Base-by-base conservation (phyloP, 2,797 vertebrate species). In the Semaprochilodus insignis region DNA sequence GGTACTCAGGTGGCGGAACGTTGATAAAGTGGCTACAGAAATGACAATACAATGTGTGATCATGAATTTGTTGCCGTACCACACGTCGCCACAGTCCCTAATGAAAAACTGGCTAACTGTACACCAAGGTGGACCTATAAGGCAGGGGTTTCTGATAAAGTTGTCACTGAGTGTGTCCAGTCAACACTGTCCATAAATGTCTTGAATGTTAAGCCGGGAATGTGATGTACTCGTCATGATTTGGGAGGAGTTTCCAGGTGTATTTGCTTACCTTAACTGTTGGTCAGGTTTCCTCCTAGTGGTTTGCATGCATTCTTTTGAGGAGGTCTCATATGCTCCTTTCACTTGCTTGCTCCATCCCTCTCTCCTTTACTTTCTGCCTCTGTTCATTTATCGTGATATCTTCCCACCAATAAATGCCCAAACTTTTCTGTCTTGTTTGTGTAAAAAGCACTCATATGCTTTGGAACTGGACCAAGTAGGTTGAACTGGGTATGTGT, bases 391-490 rank as follows among this genome's bases (percentile, higher is more conserved):
- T 71, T 92, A 77, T 88, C 89, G 85, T 94, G 91, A 92, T 93
- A 90, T 92, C 91, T 91, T 87, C 88, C 87, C 83, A 89, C 93
- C 83, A 95, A 94, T 95, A 94, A 94, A 96, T 94, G 86, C 93
- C 92, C 93, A 92, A 94, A 94, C 95, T 87, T 95, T 88, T 96
- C 91, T 95, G 93, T 95, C 94, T 95, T 88, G 74, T 96, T 94
- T 92, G 93, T 89, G 93, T 93, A 94, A 95, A 95, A 96, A 96
- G 95, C 95, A 91, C 92, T 94, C 95, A 94, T 93, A 94, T 94
- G 91, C 92, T 95, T 95, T 93, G 95, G 95, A 96, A 88, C 95
- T 90, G 95, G 94, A 96, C 88, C 94, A 95, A 93, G 94, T 95
- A 94, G 95, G 94, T 95, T 95, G 94, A 94, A 86, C 89, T 90